Evolutionary conservation across 2,797 vertebrate genomes (phyloP).

Genomic region (Pampus argenteus): DNA sequence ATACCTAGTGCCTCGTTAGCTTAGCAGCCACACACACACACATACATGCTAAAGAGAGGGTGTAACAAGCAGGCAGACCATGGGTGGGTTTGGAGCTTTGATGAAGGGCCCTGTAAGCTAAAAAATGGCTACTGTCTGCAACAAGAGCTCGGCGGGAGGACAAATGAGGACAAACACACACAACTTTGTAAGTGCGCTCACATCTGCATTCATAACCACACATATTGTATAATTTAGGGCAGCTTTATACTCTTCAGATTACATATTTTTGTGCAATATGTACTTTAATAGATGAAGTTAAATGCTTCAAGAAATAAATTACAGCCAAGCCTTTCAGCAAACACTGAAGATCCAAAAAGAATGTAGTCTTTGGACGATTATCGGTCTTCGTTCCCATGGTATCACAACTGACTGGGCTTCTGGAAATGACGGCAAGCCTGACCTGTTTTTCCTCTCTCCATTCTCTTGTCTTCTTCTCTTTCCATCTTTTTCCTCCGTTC

Average conservation of each 20-base stretch:
- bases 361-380: constrained; percentile 48
- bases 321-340: constrained; percentile 30
- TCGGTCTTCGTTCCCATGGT: constrained; percentile 42
- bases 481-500: constrained; percentile 22
- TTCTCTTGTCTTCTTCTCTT: constrained; percentile 31
- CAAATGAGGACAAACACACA: constrained; percentile 56
- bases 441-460: constrained; percentile 27
- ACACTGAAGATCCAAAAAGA: constrained; percentile 33
- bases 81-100: constrained; percentile 67
- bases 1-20: constrained; percentile 75
- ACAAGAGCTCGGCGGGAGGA: constrained; percentile 32
- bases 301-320: constrained; percentile 7
- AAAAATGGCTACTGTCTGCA: constrained; percentile 66
- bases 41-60: constrained; percentile 52
- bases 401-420: constrained; percentile 47
- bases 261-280: constrained; percentile 4
- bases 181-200: neutral
- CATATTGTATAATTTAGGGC: constrained; percentile 3
- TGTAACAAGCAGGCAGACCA: constrained; percentile 61
- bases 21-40: constrained; percentile 57
- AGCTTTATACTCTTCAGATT: neutral
- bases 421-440: constrained; percentile 46
- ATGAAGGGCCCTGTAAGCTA: constrained; percentile 63
- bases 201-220: neutral
- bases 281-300: constrained; percentile 8